Conservation (phyloP, 2,888 invertebrate species). For the Epinotia bilunana region DNA sequence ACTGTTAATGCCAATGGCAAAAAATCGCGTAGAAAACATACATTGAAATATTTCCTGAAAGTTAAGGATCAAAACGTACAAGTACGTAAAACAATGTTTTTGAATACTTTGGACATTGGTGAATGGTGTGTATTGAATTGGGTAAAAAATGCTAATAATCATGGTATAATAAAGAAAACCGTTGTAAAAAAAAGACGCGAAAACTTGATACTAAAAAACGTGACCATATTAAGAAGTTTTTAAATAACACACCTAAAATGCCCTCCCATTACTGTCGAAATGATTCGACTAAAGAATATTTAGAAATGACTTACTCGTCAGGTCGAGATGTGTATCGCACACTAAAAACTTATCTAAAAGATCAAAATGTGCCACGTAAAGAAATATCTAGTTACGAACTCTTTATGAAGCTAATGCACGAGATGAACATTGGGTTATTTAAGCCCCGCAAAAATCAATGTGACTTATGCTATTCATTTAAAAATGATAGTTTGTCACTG, state of each 20-base stretch:
- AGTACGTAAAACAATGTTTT: slow-evolving; percentile 21
- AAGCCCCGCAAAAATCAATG: slow-evolving; percentile 11
- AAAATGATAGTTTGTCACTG: slow-evolving; percentile 24
- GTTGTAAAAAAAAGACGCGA: slow-evolving; percentile 7
- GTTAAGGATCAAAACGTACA: slow-evolving; percentile 25
- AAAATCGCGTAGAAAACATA: slow-evolving; percentile 24
- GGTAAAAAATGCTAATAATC: slow-evolving; percentile 10
- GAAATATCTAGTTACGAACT: slow-evolving; percentile 23
- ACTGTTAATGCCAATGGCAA: slow-evolving; percentile 10
- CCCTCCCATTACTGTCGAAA: slow-evolving; percentile 30
- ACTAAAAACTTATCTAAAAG: slow-evolving; percentile 12
- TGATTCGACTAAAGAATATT: slow-evolving; percentile 24
- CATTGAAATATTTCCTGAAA: slow-evolving; percentile 17
- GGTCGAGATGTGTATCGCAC: slow-evolving; percentile 24
- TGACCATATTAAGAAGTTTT: slow-evolving; percentile 24
- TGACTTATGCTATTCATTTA: slow-evolving; percentile 26
- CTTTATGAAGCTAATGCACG: slow-evolving; percentile 23
- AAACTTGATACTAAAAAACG: slow-evolving; percentile 10
- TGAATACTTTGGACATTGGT: slow-evolving; percentile 27
- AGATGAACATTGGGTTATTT: slow-evolving; percentile 7
- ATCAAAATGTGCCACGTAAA: slow-evolving; percentile 15
- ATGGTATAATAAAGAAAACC: slow-evolving; percentile 14
- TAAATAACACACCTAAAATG: slow-evolving; percentile 26
- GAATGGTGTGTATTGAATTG: slow-evolving; percentile 22
- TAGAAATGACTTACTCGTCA: slow-evolving; percentile 30